These are phyloP conservation scores for Orthosia cruda DNA, from an alignment of 2,888 invertebrate genomes.

Conservation along the genomic window DNA sequence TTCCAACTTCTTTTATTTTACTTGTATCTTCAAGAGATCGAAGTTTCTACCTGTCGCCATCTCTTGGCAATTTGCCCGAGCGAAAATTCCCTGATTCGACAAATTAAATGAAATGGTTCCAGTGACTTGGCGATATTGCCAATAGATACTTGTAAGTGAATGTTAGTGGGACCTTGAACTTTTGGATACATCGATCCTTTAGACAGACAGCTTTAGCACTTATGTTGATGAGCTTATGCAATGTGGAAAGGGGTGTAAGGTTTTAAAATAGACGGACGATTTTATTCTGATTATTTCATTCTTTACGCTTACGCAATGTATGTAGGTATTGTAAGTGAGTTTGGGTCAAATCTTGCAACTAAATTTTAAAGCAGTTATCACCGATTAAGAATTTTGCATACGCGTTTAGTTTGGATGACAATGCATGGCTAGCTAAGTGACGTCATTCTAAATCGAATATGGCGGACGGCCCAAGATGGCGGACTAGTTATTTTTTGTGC, in stretches of 20 bases:
- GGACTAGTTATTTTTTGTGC: no score
- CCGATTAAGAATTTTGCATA: no score
- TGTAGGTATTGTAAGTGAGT: no score
- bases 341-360: no score
- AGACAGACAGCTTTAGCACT: slow-evolving; percentile 16
- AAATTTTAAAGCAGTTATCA: no score
- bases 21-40: slow-evolving; percentile 3
- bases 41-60: slow-evolving; percentile 34
- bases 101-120: slow-evolving; percentile 37
- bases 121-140: slow-evolving; percentile 47
- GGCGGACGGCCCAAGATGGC: no score
- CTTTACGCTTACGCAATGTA: no score
- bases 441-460: no score
- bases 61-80: slow-evolving; percentile 44
- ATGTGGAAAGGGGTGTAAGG: neutral
- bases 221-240: slow-evolving; percentile 28
- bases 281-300: no score
- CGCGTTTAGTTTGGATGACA: no score
- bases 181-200: slow-evolving; percentile 25
- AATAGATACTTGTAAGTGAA: slow-evolving; percentile 41
- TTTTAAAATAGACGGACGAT: slow-evolving; percentile 16
- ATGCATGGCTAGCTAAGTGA: no score
- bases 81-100: slow-evolving; percentile 14
- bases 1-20: neutral
- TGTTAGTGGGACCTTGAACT: slow-evolving; percentile 48